These are phyloP conservation scores for Dipodomys ordii DNA, from an alignment of 2,113 vertebrate genomes.

Conservation along the genomic window DNA sequence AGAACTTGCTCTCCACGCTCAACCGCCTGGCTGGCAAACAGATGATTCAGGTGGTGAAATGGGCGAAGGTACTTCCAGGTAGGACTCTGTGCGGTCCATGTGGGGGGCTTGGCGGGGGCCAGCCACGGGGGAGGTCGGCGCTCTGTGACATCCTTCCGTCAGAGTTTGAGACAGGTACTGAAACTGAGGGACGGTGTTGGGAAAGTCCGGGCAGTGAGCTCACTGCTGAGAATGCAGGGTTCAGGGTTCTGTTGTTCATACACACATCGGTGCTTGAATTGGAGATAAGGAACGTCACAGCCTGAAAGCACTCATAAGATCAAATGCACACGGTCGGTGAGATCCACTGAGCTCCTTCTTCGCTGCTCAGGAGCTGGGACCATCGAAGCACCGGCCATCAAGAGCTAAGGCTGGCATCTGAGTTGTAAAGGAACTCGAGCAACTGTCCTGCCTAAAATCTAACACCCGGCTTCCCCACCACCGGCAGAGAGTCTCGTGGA, in stretches of 20 bases:
- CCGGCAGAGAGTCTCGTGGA: no score
- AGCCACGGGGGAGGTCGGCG: fast-evolving
- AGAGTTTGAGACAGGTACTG: fast-evolving
- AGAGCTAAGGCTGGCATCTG: not conserved
- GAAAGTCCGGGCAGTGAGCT: not conserved
- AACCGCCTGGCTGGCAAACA: slow-evolving; percentile 98
- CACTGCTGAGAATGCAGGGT: not conserved
- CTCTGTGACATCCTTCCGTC: not conserved
- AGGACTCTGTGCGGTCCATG: not conserved
- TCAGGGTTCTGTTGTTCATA: not conserved
- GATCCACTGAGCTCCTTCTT: not conserved
- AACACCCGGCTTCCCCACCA: no score
- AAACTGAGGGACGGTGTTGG: not conserved
- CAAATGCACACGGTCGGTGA: not conserved
- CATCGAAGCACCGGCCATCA: not conserved
- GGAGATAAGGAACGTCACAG: not conserved
- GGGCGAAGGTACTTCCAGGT: slow-evolving; percentile 99
- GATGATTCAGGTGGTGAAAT: slow-evolving; percentile 99
- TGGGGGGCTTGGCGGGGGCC: no score
- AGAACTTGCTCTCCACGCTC: slow-evolving; percentile 97
- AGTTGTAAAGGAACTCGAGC: not conserved
- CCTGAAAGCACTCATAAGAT: not conserved
- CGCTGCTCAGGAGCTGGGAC: not conserved
- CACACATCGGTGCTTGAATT: not conserved
- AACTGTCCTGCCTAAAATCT: not conserved